Base-by-base conservation (phyloP, 2,888 invertebrate species). In the Drosophila trichaetosa region DNA sequence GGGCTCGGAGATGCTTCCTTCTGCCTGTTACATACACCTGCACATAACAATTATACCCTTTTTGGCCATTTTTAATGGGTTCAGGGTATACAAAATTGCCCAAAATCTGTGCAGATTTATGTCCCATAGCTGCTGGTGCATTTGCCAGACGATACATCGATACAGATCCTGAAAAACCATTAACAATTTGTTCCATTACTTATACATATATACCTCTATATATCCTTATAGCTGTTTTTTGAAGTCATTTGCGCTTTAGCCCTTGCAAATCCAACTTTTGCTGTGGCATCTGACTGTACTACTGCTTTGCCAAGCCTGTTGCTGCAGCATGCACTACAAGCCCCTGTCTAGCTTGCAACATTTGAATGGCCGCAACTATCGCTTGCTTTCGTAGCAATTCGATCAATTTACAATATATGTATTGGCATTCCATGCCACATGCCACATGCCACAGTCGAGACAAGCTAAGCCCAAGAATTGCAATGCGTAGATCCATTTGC, bases 361-460 rank as follows among this genome's bases (percentile, higher is more conserved):
- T 27, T 36, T 54, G 31, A 54, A 58, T 57, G 18, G 33, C 36
- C n/a, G n/a, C 10, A 46, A 36, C 36, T 21, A 54, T 54, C 46
- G 53, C 16, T 46, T 34, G 61, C 65, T 56, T 68, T 61, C 46
- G 48, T n/a, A 74, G 67, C 73, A 84, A 84, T 83, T 82, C 48
- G 79, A 75, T 73, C 67, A 76, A 79, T 76, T 76, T 74, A 82
- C 84, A 73, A 74, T 62, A 68, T 24, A 46, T 16, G 46, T 76
- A 76, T 61, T 73, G 56, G n/a, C 33, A 64, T 67, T 56, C 65
- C 79, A 13, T 36, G 42, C 54, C 59, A 29, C 49, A 11, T 36
- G 42, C 54, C 59, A 27, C 48, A 51, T 46, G 24, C 46, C 46
- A 24, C 46, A 42, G 33, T 8, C 31, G 38, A 65, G 31, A 51